A percentile compares a stretch with the other conserved stretches of the same genome.
Conservation (phyloP, 2,113 vertebrate genomes). For the Prionailurus bengalensis region DNA sequence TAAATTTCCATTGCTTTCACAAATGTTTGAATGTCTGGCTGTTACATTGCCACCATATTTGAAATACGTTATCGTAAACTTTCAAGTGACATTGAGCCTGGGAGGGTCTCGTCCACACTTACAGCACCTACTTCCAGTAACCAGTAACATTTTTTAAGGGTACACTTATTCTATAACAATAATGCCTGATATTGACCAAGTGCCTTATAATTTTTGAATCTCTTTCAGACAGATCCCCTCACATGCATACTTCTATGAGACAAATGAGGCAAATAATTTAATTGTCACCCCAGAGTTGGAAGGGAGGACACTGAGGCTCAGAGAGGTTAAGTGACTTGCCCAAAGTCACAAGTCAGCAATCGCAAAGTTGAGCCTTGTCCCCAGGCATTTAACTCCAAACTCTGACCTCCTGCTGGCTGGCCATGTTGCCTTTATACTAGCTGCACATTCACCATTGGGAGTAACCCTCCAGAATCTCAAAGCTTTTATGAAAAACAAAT, state of each 20-base stretch:
- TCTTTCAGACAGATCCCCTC: background rate
- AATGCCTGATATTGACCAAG: background rate
- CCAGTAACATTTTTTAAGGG: background rate
- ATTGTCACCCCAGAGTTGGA: background rate
- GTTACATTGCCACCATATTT: background rate
- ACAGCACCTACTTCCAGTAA: background rate
- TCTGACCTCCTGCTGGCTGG: background rate
- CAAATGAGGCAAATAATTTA: background rate
- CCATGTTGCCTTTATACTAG: background rate
- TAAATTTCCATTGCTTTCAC: background rate
- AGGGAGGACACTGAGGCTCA: background rate
- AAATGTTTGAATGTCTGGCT: background rate
- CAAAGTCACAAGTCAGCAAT: background rate
- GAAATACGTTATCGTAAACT: background rate
- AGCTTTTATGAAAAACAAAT: background rate
- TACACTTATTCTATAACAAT: background rate
- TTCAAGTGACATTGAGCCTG: background rate
- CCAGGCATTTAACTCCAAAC: background rate
- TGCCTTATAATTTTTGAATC: background rate
- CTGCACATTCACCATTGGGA: fast-evolving
- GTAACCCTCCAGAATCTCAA: background rate
- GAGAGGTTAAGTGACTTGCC: background rate
- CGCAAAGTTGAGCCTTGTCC: background rate
- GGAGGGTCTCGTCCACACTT: background rate
- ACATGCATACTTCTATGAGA: background rate